Base-by-base conservation (phyloP, 2,113 vertebrate genomes). In the Pao palembangensis region DNA sequence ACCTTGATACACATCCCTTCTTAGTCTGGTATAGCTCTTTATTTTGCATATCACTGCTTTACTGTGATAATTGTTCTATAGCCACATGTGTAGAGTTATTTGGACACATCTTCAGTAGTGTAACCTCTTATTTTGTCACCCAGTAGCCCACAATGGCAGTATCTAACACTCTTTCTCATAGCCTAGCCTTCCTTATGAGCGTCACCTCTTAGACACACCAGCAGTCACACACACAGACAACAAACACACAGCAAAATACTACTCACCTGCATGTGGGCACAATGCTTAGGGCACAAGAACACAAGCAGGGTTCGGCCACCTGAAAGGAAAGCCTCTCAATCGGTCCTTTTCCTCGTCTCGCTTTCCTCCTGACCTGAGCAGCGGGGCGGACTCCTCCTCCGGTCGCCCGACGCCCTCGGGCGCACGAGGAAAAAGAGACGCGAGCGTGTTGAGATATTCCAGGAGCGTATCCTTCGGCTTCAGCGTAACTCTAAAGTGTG, bases 231-330 rank as follows among this genome's bases (percentile, higher is more conserved):
- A 79, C 73, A 83, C 49, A 83, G 54, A 84, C 70, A 75, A 85
- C 47, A 83, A 44, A 83, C 56, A 84, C 4, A 89, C 81, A 85
- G 81, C 64, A 69, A 83, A 75, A 78, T 78, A 82, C 64, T 78
- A 78, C 86, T 89, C 89, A 90, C 89, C 82, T 91, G 91, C 91
- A 91, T 92, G 91, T 90, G 87, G 81, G 82, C 90, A 91, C 89
- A 85, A 79, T 60, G 88, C 88, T 89, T 88, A 84, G 81, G 85
- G 85, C 84, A 88, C 90, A 72, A 84, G 63, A 81, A 85, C 88
- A 87, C 85, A 77, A 71, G 80, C 77, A 85, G 82, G 83, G 79
- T 84, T 77, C 60, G 81, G 72, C 71, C 87, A 82, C 82, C 66
- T 21, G 3, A 73, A 61, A 69, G 61, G 74, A 78, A 55, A n/a